Evolutionary conservation across 1,140 invertebrate species (phyloP).

Genomic region (Eriosoma lanigerum): DNA sequence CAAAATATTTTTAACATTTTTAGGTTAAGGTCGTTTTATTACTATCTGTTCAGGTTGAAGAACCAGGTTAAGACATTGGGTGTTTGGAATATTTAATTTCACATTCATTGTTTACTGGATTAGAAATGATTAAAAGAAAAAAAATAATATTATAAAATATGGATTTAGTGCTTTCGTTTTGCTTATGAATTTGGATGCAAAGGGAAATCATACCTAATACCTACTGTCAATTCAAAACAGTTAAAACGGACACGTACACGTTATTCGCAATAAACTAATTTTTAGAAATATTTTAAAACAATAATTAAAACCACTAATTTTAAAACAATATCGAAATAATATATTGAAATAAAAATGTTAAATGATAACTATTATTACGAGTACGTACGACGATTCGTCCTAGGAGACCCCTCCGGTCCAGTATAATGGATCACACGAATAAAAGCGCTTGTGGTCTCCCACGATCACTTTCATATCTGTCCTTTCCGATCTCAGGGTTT

Average conservation of each 20-base stretch:
- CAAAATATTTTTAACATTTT: background rate
- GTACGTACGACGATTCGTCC: background rate
- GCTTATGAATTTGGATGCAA: background rate
- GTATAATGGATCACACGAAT: conserved; percentile 39
- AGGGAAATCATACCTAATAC: background rate
- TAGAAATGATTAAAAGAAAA: background rate
- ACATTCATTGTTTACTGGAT: background rate
- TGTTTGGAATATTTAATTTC: background rate
- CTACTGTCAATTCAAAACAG: too few species aligned
- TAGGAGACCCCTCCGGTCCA: background rate
- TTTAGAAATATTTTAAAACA: background rate
- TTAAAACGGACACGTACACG: background rate
- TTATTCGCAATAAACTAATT: background rate
- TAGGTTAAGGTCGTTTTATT: conserved; percentile 17
- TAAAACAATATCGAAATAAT: background rate
- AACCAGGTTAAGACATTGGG: conserved; percentile 9
- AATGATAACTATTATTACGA: background rate
- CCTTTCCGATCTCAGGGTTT: conserved; percentile 46
- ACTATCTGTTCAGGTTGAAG: conserved; percentile 20
- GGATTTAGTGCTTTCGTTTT: conserved; percentile 21
- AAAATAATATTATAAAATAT: conserved; percentile 3
- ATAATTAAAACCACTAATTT: background rate
- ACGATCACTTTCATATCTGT: conserved; percentile 50
- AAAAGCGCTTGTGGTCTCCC: conserved; percentile 36
- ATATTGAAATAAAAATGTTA: background rate